Evolutionary conservation across 2,113 vertebrate species (phyloP).

Genomic region (Hassar affinis): DNA sequence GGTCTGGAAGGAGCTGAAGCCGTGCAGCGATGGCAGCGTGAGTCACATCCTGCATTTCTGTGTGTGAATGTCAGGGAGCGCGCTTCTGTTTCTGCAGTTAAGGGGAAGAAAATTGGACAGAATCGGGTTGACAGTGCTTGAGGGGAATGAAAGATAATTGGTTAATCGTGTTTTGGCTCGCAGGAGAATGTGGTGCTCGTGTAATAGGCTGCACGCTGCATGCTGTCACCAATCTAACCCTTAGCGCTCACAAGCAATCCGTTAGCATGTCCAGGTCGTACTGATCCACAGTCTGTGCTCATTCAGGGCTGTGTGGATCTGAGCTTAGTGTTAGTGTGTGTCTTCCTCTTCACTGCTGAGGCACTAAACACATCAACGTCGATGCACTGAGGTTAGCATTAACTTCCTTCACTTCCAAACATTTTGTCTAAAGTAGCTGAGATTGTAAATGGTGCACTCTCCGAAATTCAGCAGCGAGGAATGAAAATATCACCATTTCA

Average conservation of each 20-base stretch:
- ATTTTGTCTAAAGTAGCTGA: not conserved
- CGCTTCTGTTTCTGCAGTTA: not conserved
- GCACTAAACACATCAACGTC: not conserved
- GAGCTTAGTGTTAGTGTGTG: not conserved
- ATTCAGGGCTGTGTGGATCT: not conserved
- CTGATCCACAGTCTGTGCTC: not conserved
- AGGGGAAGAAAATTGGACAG: not conserved
- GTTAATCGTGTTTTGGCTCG: constrained; percentile 30
- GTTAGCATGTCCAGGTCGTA: not conserved
- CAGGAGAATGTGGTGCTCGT: constrained; percentile 6
- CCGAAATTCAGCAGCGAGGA: not conserved
- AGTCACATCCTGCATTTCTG: constrained; percentile 63
- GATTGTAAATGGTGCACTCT: not conserved
- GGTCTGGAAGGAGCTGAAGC: constrained; percentile 98
- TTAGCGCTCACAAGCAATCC: not conserved
- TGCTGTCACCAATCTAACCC: constrained; percentile 18
- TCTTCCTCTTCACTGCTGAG: not conserved
- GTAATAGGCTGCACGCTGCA: constrained; percentile 22
- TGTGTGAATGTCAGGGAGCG: not conserved
- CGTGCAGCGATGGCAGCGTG: constrained; percentile 98
- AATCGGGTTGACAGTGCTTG: constrained; percentile 44
- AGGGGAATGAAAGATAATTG: constrained; percentile 33
- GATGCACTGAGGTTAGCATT: not conserved
- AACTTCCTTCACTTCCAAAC: not conserved
- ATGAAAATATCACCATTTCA: not conserved